phyloP scores from a whole-genome alignment of 1,140 invertebrate species.

The Heliothis virescens region DNA sequence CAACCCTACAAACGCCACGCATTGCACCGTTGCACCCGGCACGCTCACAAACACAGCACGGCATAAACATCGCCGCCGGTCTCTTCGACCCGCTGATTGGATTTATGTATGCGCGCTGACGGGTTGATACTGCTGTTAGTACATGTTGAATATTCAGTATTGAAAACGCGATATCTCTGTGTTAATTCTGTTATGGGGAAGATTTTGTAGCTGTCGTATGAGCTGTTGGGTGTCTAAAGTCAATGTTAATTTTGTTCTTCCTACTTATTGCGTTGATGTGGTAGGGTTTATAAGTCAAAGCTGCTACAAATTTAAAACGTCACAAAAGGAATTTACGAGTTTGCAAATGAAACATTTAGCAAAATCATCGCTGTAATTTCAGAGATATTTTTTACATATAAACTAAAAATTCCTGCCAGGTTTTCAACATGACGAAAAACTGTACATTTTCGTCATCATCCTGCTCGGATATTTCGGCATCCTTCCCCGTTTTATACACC shows the following conservation, averaged over 20 bases:
- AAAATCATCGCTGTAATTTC: too few relatives aligned
- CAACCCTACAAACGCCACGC: slow-evolving; percentile 59
- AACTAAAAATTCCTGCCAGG: too few relatives aligned
- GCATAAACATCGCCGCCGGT: slow-evolving; percentile 65
- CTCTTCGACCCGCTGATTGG: slow-evolving; percentile 73
- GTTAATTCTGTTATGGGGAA: slow-evolving; percentile 31
- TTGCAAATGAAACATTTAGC: too few relatives aligned
- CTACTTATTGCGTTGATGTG: not conserved
- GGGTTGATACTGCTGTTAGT: slow-evolving; percentile 53
- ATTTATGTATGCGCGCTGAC: slow-evolving; percentile 71
- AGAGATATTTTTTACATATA: too few relatives aligned
- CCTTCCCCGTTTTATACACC: not conserved
- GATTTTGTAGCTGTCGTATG: slow-evolving; percentile 12
- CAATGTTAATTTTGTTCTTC: not conserved
- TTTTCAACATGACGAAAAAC: too few relatives aligned
- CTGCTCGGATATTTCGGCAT: not conserved
- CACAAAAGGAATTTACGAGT: too few relatives aligned
- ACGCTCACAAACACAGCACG: slow-evolving; percentile 63
- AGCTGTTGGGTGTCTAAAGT: not conserved
- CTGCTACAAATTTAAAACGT: too few relatives aligned
- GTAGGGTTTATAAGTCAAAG: not conserved
- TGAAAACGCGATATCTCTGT: slow-evolving; percentile 30
- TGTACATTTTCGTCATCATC: too few relatives aligned
- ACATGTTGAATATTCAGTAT: slow-evolving; percentile 46
- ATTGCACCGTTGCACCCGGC: slow-evolving; percentile 74